Evolutionary conservation across 2,888 invertebrate species (phyloP).

Genomic region (Elysia crispata): DNA sequence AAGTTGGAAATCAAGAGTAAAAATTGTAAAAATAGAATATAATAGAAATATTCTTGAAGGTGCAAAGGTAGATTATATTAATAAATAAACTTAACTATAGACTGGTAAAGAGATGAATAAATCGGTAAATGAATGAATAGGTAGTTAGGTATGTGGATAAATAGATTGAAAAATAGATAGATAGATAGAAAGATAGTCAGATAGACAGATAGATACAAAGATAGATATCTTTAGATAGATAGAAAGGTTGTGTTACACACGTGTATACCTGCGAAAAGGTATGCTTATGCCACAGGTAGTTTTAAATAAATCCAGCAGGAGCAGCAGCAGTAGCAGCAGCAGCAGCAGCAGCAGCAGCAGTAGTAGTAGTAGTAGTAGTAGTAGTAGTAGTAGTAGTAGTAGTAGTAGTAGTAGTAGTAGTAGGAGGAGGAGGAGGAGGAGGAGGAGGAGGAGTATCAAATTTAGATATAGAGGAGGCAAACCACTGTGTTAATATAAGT

Average conservation of each 20-base stretch:
- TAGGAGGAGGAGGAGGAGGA: too few species aligned
- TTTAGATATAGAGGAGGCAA: too few species aligned
- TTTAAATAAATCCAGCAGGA: conserved; percentile 6
- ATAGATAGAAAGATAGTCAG: neutral
- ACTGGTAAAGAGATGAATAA: neutral
- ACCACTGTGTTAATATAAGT: too few species aligned
- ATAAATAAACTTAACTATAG: neutral
- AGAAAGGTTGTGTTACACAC: neutral
- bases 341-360: conserved; percentile 14
- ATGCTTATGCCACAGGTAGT: neutral
- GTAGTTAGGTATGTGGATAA: neutral
- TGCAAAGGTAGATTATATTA: too few species aligned
- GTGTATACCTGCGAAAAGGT: neutral
- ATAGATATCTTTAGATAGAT: neutral
- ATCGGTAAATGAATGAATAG: neutral
- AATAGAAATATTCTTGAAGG: too few species aligned
- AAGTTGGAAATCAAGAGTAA: too few species aligned
- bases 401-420: too few species aligned
- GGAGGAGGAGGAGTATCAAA: too few species aligned
- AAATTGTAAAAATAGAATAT: too few species aligned
- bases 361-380: neutral
- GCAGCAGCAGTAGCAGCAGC: conserved; percentile 31
- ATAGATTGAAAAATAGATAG: neutral
- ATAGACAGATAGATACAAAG: neutral
- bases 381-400: too few species aligned